Percentiles rank a stretch among this genome's conserved stretches.
Evolutionary conservation across 2,888 invertebrate genomes (phyloP).

Genomic region (Drosophila infuscata): DNA sequence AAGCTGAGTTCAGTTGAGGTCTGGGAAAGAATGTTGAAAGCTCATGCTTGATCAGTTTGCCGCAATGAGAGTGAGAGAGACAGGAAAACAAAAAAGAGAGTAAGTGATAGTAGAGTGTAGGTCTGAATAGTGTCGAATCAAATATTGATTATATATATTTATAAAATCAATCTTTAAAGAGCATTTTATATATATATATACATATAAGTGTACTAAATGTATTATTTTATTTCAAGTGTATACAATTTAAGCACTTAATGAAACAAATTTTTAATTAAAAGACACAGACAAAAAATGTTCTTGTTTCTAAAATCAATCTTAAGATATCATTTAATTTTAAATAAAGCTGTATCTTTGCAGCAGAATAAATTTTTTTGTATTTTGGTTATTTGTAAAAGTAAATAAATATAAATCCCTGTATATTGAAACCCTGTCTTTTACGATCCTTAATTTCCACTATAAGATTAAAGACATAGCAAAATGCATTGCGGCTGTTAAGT

Average conservation of each 20-base stretch:
- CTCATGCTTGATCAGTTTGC: not conserved
- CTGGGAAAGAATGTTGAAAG: not conserved
- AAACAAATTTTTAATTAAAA: not conserved
- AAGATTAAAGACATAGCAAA: not conserved
- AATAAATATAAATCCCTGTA: no score
- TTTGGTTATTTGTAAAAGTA: no score
- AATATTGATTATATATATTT: not conserved
- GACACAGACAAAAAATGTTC: not conserved
- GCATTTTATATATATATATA: not conserved
- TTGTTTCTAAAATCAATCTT: not conserved
- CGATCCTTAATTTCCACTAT: no score
- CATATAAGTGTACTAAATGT: not conserved
- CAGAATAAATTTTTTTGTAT: no score
- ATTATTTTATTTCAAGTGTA: not conserved
- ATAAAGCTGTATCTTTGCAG: no score
- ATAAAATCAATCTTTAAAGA: not conserved
- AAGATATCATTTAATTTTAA: not conserved
- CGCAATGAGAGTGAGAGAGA: not conserved
- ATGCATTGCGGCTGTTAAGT: not conserved
- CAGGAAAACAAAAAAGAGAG: not conserved
- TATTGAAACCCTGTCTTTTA: no score
- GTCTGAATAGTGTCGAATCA: not conserved
- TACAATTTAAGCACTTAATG: not conserved
- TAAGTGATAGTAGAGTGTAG: not conserved
- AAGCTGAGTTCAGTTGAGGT: conserved; percentile 32